A percentile compares a stretch with the other conserved stretches of the same genome.
Conservation (phyloP, 2,888 invertebrate species). For the Achlya flavicornis region DNA sequence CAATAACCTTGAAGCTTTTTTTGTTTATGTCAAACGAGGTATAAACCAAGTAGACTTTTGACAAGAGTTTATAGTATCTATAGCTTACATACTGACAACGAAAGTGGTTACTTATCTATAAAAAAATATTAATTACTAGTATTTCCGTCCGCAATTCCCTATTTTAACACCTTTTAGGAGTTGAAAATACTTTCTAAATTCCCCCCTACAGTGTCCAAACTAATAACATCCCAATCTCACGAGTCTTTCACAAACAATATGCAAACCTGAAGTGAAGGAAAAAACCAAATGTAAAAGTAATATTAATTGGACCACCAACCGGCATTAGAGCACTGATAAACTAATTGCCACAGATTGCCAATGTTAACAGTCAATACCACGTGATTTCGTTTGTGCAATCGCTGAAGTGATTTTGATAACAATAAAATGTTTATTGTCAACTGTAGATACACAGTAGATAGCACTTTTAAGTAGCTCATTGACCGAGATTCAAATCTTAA, state of each 20-base stretch:
- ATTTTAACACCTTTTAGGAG: too few relatives aligned
- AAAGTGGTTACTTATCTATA: not conserved
- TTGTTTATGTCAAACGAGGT: not conserved
- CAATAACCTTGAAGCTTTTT: not conserved
- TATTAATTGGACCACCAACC: conserved; percentile 12
- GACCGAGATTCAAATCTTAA: conserved; percentile 43
- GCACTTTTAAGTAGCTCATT: conserved; percentile 41
- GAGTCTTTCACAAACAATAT: not conserved
- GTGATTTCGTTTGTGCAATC: conserved; percentile 30
- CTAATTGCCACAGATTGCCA: conserved; percentile 13
- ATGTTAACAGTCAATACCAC: conserved; percentile 13
- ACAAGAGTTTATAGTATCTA: too few relatives aligned
- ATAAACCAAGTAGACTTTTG: not conserved
- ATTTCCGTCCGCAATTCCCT: too few relatives aligned
- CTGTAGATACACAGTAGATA: conserved; percentile 25
- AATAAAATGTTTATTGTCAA: conserved; percentile 25
- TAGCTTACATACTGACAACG: not conserved
- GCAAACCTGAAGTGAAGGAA: not conserved
- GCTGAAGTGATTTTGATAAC: conserved; percentile 26
- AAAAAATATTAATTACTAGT: too few relatives aligned
- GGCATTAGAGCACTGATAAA: conserved; percentile 14
- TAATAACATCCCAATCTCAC: too few relatives aligned
- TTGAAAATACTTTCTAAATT: too few relatives aligned
- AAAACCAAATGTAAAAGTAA: not conserved
- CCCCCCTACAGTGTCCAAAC: too few relatives aligned